Percentiles rank a stretch among this genome's conserved stretches.
These are phyloP conservation scores for Cebus imitator DNA, from an alignment of 2,113 vertebrate species.

Conservation along the genomic window DNA sequence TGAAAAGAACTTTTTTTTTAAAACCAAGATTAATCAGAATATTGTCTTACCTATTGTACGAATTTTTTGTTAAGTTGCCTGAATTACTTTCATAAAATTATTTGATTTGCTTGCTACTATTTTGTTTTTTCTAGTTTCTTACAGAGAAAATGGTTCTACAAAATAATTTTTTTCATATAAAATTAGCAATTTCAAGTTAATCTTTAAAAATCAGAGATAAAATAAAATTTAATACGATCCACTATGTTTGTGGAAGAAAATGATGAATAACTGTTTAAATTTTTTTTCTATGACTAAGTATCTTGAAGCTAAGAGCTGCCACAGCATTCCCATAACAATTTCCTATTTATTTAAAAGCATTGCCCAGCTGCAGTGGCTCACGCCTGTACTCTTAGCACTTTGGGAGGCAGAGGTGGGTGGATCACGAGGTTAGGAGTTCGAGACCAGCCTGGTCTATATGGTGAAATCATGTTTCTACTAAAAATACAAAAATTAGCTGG, in stretches of 20 bases:
- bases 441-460: too few species aligned
- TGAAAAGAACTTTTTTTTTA: neutral
- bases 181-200: constrained; percentile 36
- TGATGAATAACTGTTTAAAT: neutral
- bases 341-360: constrained; percentile 34
- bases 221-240: constrained; percentile 16
- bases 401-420: too few species aligned
- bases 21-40: neutral
- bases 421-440: too few species aligned
- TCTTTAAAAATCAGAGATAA: constrained; percentile 7
- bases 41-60: neutral
- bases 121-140: constrained; percentile 34
- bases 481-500: too few species aligned
- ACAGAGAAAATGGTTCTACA: neutral
- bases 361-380: neutral
- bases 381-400: too few species aligned
- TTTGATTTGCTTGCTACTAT: neutral
- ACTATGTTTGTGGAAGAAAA: neutral
- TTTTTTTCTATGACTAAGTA: neutral
- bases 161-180: constrained; percentile 29
- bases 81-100: constrained; percentile 38
- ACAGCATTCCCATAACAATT: neutral
- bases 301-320: neutral
- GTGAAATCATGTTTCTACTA: too few species aligned
- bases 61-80: neutral